Evolutionary conservation across 2,888 invertebrate species (phyloP).

Genomic region (Eupithecia insigniata): DNA sequence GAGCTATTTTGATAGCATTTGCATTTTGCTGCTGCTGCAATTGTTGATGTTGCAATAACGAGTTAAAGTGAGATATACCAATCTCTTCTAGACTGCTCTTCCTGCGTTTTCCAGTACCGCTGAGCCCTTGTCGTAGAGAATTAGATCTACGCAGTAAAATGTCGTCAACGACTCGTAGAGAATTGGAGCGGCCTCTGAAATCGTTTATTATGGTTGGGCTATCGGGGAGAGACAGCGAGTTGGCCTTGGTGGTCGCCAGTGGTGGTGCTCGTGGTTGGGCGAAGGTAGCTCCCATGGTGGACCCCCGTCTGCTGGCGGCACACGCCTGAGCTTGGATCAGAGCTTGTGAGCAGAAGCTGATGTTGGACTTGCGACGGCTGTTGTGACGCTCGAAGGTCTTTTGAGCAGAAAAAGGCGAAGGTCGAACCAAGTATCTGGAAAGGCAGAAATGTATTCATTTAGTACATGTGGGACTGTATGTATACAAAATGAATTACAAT

Average conservation of each 20-base stretch:
- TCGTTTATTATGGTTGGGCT: slow-evolving; percentile 93
- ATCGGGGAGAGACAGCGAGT: slow-evolving; percentile 94
- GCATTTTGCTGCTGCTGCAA: slow-evolving; percentile 85
- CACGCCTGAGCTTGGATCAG: slow-evolving; percentile 82
- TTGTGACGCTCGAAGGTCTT: slow-evolving; percentile 97
- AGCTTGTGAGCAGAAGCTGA: slow-evolving; percentile 94
- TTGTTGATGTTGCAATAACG: slow-evolving; percentile 84
- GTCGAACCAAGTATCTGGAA: slow-evolving; percentile 93
- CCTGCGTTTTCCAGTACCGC: slow-evolving; percentile 87
- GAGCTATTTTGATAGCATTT: slow-evolving; percentile 92
- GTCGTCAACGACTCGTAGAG: slow-evolving; percentile 93
- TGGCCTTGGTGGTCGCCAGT: slow-evolving; percentile 92
- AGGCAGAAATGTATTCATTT: slow-evolving; percentile 36
- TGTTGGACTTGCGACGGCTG: slow-evolving; percentile 94
- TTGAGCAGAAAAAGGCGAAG: slow-evolving; percentile 97
- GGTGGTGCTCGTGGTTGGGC: slow-evolving; percentile 89
- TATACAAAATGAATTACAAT: neutral
- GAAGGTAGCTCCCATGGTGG: slow-evolving; percentile 87
- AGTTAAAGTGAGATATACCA: slow-evolving; percentile 91
- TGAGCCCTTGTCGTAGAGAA: slow-evolving; percentile 92
- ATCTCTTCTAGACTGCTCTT: slow-evolving; percentile 95
- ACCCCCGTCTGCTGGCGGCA: slow-evolving; percentile 87
- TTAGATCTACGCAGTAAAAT: slow-evolving; percentile 92
- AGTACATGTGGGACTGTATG: neutral
- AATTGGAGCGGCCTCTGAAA: slow-evolving; percentile 92